Evolutionary conservation across 1,140 invertebrate species (phyloP).

Genomic region (Mamestra configurata): DNA sequence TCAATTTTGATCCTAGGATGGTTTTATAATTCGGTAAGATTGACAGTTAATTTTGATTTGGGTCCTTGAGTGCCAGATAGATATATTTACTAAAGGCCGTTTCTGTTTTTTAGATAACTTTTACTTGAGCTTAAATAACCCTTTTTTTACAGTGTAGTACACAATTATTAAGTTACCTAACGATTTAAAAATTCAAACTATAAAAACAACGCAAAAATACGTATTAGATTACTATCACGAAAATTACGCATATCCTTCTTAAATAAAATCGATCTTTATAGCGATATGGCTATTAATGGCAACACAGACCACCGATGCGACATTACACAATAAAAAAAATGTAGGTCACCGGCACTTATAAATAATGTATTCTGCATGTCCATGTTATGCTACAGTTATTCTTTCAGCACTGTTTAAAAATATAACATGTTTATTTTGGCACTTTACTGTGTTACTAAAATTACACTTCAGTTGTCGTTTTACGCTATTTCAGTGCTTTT

Average conservation of each 20-base stretch:
- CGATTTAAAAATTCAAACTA: too few species aligned
- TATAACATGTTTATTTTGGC: conserved; percentile 54
- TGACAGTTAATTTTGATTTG: too few species aligned
- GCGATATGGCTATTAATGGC: background rate
- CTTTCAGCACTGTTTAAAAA: conserved; percentile 44
- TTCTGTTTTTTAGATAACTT: too few species aligned
- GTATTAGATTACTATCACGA: background rate
- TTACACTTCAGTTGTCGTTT: conserved; percentile 24
- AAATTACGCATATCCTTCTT: background rate
- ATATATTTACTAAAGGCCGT: too few species aligned
- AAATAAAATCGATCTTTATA: conserved; percentile 1
- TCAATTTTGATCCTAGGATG: too few species aligned
- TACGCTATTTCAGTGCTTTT: conserved; percentile 34
- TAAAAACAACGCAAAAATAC: background rate
- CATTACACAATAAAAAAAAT: conserved; percentile 39
- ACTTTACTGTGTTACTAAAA: conserved; percentile 39
- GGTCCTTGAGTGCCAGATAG: too few species aligned
- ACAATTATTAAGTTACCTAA: too few species aligned
- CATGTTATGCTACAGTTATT: conserved; percentile 28
- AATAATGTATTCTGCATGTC: conserved; percentile 22
- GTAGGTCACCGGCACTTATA: conserved; percentile 37
- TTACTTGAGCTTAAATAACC: too few species aligned
- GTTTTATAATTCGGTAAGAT: too few species aligned
- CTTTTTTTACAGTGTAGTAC: too few species aligned
- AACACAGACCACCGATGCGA: background rate